Evolutionary conservation across 2,113 vertebrate genomes (phyloP).

Genomic region (Chelonoidis abingdonii): DNA sequence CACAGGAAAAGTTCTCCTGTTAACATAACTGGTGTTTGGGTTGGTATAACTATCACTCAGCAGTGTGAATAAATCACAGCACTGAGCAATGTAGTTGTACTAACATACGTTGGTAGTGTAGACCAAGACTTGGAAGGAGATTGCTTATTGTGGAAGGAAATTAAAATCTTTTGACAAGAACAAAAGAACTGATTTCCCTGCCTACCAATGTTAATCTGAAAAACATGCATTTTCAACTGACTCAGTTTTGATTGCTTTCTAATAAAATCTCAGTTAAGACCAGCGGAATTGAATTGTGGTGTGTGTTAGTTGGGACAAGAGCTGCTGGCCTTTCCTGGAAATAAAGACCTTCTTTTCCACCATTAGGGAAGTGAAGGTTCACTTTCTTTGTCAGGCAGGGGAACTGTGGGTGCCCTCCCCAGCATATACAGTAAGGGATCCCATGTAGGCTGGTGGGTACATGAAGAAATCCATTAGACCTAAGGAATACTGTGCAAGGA

Average conservation of each 20-base stretch:
- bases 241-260: neutral
- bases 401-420: neutral
- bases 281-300: neutral
- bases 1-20: no score
- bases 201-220: neutral
- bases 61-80: no score
- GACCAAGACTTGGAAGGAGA: neutral
- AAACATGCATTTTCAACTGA: neutral
- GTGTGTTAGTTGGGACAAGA: neutral
- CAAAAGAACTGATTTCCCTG: neutral
- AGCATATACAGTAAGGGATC: neutral
- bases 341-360: neutral
- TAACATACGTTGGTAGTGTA: no score
- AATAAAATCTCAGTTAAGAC: neutral
- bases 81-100: no score
- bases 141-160: neutral
- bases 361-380: accelerated
- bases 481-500: neutral
- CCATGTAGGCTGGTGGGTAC: neutral
- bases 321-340: neutral
- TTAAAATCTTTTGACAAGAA: neutral
- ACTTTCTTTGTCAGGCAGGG: accelerated
- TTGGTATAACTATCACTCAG: no score
- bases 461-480: neutral
- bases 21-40: no score